Conservation (phyloP, 2,888 invertebrate genomes). For the Apocheima hispidaria region DNA sequence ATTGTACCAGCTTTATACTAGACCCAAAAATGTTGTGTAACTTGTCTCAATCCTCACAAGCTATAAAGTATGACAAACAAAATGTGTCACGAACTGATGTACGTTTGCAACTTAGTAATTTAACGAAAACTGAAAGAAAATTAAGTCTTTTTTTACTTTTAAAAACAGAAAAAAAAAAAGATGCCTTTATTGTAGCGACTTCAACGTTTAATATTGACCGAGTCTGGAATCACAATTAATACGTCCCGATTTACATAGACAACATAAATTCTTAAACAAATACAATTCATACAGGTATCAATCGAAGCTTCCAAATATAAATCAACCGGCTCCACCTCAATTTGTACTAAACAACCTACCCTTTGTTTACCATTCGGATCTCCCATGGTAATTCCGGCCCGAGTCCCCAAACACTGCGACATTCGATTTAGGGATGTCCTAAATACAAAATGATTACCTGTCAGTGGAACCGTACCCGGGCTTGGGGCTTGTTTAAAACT, state of each 20-base stretch:
- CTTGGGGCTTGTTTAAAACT: not conserved
- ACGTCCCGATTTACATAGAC: not conserved
- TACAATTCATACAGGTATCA: slow-evolving; percentile 6
- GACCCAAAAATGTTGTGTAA: slow-evolving; percentile 2
- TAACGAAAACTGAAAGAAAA: too few species aligned
- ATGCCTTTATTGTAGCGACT: too few species aligned
- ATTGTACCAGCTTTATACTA: not conserved
- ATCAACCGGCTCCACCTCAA: slow-evolving; percentile 15
- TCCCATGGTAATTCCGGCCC: slow-evolving; percentile 21
- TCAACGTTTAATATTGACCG: not conserved
- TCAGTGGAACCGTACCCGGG: slow-evolving; percentile 31
- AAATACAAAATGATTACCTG: slow-evolving; percentile 45
- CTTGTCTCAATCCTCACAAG: not conserved
- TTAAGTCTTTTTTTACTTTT: slow-evolving; percentile 10
- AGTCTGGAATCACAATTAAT: too few species aligned
- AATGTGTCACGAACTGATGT: slow-evolving; percentile 5
- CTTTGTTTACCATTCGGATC: slow-evolving; percentile 24
- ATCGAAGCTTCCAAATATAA: slow-evolving; percentile 17
- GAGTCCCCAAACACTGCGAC: slow-evolving; percentile 28
- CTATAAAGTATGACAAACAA: slow-evolving; percentile 6
- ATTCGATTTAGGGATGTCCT: slow-evolving; percentile 37
- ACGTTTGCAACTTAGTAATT: slow-evolving; percentile 5
- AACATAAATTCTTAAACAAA: slow-evolving; percentile 10
- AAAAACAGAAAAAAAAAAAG: too few species aligned
- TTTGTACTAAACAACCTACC: slow-evolving; percentile 18